phyloP scores from a whole-genome alignment of 2,113 vertebrate species.

The Merops nubicus region DNA sequence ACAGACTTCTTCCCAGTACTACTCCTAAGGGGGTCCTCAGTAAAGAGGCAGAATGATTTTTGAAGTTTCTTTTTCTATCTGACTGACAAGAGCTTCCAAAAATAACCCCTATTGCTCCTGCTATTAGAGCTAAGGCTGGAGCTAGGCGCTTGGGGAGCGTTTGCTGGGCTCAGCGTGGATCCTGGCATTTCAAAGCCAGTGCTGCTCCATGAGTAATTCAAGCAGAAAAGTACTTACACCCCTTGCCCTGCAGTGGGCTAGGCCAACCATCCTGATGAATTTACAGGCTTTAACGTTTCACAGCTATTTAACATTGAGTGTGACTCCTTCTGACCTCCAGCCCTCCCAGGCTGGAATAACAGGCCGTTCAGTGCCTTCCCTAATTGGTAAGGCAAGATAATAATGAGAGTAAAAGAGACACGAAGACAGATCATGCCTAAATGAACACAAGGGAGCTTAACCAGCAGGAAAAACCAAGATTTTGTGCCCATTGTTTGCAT shows the following conservation, averaged over 20 bases:
- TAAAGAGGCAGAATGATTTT: slow-evolving; percentile 6
- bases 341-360: slow-evolving; percentile 26
- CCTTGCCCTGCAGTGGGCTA: not conserved
- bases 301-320: slow-evolving; percentile 32
- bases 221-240: not conserved
- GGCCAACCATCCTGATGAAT: not conserved
- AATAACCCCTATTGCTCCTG: slow-evolving; percentile 10
- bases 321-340: slow-evolving; percentile 29
- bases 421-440: slow-evolving; percentile 30
- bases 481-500: slow-evolving; percentile 18
- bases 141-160: not conserved
- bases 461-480: slow-evolving; percentile 45
- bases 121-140: not conserved
- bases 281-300: not conserved
- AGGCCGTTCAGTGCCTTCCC: not conserved
- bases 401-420: slow-evolving; percentile 46
- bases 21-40: slow-evolving; percentile 25
- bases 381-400: slow-evolving; percentile 9
- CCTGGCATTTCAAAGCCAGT: slow-evolving; percentile 23
- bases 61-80: slow-evolving; percentile 1
- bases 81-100: slow-evolving; percentile 25
- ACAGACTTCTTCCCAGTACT: slow-evolving; percentile 36
- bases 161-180: not conserved
- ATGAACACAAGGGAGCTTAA: slow-evolving; percentile 52
- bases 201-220: not conserved